Base-by-base conservation (phyloP, 2,888 invertebrate genomes). In the Diarsia brunnea region DNA sequence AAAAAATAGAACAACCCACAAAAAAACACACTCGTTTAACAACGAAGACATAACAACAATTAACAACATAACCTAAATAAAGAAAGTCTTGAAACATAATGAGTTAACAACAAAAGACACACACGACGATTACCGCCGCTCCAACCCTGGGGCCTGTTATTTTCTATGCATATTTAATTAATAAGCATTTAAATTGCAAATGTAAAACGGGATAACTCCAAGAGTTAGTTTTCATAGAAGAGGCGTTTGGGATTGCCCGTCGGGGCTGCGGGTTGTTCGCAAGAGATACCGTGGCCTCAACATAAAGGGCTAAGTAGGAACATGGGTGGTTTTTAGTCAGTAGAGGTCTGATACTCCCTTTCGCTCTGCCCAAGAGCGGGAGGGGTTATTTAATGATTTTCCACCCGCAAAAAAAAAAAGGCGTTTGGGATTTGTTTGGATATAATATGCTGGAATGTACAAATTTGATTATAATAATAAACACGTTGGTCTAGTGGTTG, bases 161-260 rank as follows among this genome's bases (percentile, higher is more conserved):
- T 93, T 93, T 93, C 93, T 91, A 94, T 94, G 94, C 93, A 94
- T 94, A 94, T 89, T 90, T 93, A 94, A 95, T 95, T 94, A 93
- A 91, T 91, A 85, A 86, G 70, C 86, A 94, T 95, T 92, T 93
- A 94, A 91, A 95, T 90, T 94, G 94, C 94, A 92, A 94, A 95
- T 94, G 91, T 89, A 90, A 89, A 81, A 84, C 81, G 69, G 67
- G 81, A 86, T 87, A 84, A 84, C 75, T 74, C 58, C 68, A 82
- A 53, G 77, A 87, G 71, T 78, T 75, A 85, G 77, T 73, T 81
- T 69, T 68, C 69, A 88, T 92, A 75, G 91, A 91, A 86, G 84
- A 65, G 89, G 63, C 66, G 43, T 69, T 63, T 12, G 79, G 65
- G 70, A 79, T 51, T 81, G n/a, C n/a, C n/a, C n/a, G n/a, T n/a